These are phyloP conservation scores for Steatornis caripensis DNA, from an alignment of 2,113 vertebrate species.

Conservation along the genomic window DNA sequence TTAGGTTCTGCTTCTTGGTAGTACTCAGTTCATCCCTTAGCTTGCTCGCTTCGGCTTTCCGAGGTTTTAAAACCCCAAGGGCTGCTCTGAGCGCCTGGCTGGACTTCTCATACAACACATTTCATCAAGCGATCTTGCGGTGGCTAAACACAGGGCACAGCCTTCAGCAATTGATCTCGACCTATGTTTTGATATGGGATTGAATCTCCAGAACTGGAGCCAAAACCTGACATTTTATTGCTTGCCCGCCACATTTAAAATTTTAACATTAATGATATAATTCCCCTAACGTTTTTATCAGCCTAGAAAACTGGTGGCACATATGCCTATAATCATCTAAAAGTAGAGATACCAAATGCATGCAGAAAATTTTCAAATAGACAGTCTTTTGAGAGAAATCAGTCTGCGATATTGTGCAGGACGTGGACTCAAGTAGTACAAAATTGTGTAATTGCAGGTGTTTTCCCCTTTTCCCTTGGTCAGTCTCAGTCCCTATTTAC, in stretches of 20 bases:
- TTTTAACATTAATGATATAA: neutral
- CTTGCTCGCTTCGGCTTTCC: neutral
- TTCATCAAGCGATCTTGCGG: too few species aligned
- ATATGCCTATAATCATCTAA: neutral
- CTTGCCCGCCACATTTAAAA: neutral
- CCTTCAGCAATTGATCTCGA: fast-evolving
- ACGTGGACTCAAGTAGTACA: neutral
- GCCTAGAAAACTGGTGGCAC: neutral
- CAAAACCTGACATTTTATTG: neutral
- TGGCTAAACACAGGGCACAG: neutral
- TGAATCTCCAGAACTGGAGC: neutral
- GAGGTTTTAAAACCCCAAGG: neutral
- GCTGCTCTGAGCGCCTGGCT: fast-evolving
- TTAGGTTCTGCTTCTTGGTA: neutral
- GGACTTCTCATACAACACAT: neutral
- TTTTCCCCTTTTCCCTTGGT: neutral
- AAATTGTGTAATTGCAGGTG: neutral
- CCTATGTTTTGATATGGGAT: neutral
- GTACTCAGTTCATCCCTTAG: neutral
- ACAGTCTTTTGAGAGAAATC: neutral
- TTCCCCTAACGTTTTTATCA: neutral
- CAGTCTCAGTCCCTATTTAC: neutral
- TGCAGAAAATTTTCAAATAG: neutral
- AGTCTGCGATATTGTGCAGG: neutral
- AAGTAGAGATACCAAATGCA: neutral